A percentile compares a stretch with the other conserved stretches of the same genome.
Evolutionary conservation across 1,140 invertebrate species (phyloP).

Genomic region (Drosophila ercepeae): DNA sequence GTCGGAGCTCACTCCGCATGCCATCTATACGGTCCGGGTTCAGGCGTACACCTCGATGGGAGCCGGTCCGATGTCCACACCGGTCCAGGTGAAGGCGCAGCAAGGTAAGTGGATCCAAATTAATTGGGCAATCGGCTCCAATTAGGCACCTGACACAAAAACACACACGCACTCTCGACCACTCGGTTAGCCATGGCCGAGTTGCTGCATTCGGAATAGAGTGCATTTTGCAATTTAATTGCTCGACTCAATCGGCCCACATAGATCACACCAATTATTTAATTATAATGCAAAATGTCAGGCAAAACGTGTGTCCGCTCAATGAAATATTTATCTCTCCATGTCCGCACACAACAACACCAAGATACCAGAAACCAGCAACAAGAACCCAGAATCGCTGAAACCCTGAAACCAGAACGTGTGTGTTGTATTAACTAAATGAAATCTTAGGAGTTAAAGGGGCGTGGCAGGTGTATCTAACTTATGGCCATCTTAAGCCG

Average conservation of each 20-base stretch:
- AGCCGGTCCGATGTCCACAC: constrained; percentile 94
- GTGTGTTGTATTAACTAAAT: constrained; percentile 25
- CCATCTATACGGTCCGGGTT: constrained; percentile 95
- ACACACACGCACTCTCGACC: constrained; percentile 2
- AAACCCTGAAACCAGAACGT: neutral
- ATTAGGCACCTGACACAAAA: constrained; percentile 51
- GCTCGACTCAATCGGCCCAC: constrained; percentile 50
- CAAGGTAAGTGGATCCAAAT: constrained; percentile 89
- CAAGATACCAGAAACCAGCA: too few relatives aligned
- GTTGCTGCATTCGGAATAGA: constrained; percentile 34
- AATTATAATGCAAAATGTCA: constrained; percentile 68
- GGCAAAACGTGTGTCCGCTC: constrained; percentile 43
- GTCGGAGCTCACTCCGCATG: constrained; percentile 93
- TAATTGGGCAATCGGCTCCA: constrained; percentile 67
- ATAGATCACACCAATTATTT: constrained; percentile 79
- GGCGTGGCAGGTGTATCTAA: constrained; percentile 5
- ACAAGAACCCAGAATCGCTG: too few relatives aligned
- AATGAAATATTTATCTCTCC: constrained; percentile 52
- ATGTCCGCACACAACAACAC: constrained; percentile 9
- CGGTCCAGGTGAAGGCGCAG: constrained; percentile 97
- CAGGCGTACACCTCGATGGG: constrained; percentile 96
- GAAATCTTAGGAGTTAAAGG: constrained; percentile 11
- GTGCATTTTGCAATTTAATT: constrained; percentile 62
- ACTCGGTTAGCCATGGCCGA: neutral
- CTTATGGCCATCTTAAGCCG: constrained; percentile 22